These are phyloP conservation scores for Apodemus agrarius DNA, from an alignment of 2,797 vertebrate genomes.

Conservation along the genomic window DNA sequence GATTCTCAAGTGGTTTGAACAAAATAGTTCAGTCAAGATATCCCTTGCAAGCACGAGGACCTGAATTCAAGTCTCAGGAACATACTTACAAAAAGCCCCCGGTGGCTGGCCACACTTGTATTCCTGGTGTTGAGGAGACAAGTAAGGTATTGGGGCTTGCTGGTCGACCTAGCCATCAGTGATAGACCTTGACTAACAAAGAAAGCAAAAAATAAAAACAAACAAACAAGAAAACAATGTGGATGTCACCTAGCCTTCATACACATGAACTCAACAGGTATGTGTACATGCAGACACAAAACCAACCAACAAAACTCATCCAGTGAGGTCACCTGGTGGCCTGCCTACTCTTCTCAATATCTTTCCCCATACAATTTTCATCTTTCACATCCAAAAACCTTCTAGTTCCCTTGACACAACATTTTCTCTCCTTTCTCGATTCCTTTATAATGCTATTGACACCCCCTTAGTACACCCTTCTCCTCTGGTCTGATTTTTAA, in stretches of 20 bases:
- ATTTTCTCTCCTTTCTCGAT: neutral
- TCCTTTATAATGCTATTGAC: neutral
- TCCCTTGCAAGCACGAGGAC: neutral
- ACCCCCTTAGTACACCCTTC: neutral
- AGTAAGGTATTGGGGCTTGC: neutral
- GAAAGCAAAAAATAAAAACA: neutral
- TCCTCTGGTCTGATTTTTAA: conserved; percentile 7
- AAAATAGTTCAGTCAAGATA: neutral
- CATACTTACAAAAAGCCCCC: neutral
- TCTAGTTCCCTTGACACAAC: neutral
- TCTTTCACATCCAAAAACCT: neutral
- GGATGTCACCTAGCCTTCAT: neutral
- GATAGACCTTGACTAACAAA: neutral
- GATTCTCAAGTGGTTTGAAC: neutral
- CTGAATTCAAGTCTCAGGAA: neutral
- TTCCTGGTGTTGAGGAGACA: neutral
- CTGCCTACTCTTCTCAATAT: neutral
- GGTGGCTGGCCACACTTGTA: neutral
- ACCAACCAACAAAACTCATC: neutral
- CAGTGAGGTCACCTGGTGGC: no score
- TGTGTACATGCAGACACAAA: neutral
- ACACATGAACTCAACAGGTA: neutral
- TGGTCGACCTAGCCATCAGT: neutral
- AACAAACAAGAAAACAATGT: neutral
- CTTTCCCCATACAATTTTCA: neutral